A percentile compares a stretch with the other conserved stretches of the same genome.
These are phyloP conservation scores for Peromyscus maniculatus DNA, from an alignment of 2,113 vertebrate genomes.

Conservation along the genomic window DNA sequence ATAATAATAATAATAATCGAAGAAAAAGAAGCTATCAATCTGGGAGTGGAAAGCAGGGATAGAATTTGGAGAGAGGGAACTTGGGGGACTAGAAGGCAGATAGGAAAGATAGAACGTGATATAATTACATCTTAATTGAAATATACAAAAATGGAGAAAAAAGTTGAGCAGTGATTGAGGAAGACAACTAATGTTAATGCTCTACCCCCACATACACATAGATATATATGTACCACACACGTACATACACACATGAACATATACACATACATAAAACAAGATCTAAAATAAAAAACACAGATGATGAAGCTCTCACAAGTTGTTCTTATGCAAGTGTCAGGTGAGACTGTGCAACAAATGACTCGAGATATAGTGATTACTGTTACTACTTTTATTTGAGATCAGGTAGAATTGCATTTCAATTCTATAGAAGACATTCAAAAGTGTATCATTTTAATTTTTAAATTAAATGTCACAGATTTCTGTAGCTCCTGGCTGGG, in stretches of 20 bases:
- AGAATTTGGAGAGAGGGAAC: not conserved
- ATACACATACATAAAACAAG: not conserved
- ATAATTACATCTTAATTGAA: not conserved
- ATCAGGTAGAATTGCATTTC: not conserved
- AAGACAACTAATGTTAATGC: not conserved
- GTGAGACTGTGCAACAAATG: not conserved
- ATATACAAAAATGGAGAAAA: not conserved
- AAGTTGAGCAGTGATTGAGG: not conserved
- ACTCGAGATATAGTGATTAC: not conserved
- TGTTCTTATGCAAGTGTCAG: not conserved
- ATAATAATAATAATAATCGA: not conserved
- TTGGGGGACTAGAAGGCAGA: not conserved
- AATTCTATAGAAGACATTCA: not conserved
- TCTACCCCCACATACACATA: not conserved
- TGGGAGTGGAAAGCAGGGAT: not conserved
- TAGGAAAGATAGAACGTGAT: too few relatives aligned
- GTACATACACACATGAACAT: too few relatives aligned
- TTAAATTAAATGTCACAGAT: not conserved
- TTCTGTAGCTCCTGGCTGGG: not conserved
- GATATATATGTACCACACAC: not conserved
- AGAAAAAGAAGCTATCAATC: not conserved
- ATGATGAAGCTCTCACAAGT: not conserved
- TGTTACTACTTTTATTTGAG: conserved; percentile 42
- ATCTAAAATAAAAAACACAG: not conserved
- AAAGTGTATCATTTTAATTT: not conserved